Percentiles rank a stretch among this genome's conserved stretches.
phyloP scores from a whole-genome alignment of 2,797 vertebrate species.

The Sebastes matsubarae region DNA sequence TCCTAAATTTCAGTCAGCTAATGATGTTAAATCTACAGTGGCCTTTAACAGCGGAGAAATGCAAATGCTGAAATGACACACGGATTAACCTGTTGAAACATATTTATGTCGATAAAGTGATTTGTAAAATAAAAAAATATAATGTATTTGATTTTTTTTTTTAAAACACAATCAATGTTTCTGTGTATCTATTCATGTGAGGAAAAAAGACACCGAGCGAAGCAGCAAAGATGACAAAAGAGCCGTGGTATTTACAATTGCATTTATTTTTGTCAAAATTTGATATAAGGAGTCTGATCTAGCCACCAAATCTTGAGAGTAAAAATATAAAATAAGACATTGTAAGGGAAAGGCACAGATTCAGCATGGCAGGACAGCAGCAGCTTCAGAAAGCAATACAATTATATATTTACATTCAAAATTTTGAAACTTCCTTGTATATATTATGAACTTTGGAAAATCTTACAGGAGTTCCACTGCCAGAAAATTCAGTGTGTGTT shows the following conservation, averaged over 20 bases:
- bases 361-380: slow-evolving; percentile 83
- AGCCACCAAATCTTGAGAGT: slow-evolving; percentile 63
- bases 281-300: slow-evolving; percentile 69
- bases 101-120: slow-evolving; percentile 60
- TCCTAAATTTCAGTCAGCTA: neutral
- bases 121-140: slow-evolving; percentile 52
- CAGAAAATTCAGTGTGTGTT: slow-evolving; percentile 67
- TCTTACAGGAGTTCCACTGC: slow-evolving; percentile 51
- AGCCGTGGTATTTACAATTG: slow-evolving; percentile 40
- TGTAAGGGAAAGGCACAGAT: slow-evolving; percentile 79
- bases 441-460: slow-evolving; percentile 65
- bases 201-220: neutral
- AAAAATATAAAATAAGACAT: slow-evolving; percentile 81
- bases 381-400: slow-evolving; percentile 77
- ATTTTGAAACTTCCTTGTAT: slow-evolving; percentile 48
- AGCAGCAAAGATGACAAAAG: slow-evolving; percentile 24
- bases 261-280: slow-evolving; percentile 79
- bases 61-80: neutral
- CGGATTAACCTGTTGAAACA: slow-evolving; percentile 12
- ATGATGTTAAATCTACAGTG: slow-evolving; percentile 36
- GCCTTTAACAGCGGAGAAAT: slow-evolving; percentile 37
- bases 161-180: neutral
- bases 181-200: neutral
- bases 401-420: slow-evolving; percentile 76
- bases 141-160: slow-evolving; percentile 26